Conservation (phyloP, 2,888 invertebrate genomes). For the Apotomis betuletana region DNA sequence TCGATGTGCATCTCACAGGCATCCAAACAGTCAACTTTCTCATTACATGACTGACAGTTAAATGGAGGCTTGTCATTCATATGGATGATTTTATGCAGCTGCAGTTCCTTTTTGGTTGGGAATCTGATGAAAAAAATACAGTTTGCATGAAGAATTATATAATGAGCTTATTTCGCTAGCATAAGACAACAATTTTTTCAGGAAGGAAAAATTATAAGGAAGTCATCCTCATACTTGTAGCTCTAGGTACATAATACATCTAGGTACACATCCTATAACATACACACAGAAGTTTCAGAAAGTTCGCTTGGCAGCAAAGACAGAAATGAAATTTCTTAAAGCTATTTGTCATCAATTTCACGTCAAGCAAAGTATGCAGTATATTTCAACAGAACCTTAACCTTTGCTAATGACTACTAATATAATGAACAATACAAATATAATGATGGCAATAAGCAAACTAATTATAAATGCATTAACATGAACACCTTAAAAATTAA, state of each 20-base stretch:
- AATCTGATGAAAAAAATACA: slow-evolving; percentile 56
- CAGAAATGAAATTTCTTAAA: background rate
- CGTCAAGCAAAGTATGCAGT: too few species aligned
- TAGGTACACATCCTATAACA: too few species aligned
- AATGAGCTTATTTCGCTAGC: background rate
- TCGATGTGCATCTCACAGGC: slow-evolving; percentile 69
- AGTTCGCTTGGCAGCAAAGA: slow-evolving; percentile 26
- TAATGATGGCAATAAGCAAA: slow-evolving; percentile 1
- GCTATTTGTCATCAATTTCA: background rate
- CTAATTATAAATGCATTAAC: slow-evolving; percentile 12
- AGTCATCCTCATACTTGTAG: too few species aligned
- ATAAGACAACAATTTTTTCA: too few species aligned
- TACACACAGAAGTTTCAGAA: background rate
- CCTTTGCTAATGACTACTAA: background rate
- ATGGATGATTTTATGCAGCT: slow-evolving; percentile 67
- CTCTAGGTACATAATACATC: too few species aligned
- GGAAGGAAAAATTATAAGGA: too few species aligned
- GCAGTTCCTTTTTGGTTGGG: slow-evolving; percentile 64
- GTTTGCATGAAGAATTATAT: background rate
- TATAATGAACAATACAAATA: background rate
- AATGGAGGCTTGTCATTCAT: slow-evolving; percentile 65
- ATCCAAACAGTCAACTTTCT: slow-evolving; percentile 58
- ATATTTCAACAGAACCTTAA: background rate
- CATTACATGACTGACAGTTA: slow-evolving; percentile 63
- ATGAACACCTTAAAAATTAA: background rate